A percentile compares a stretch with the other conserved stretches of the same genome.
These are phyloP conservation scores for Alcis repandata DNA, from an alignment of 2,888 invertebrate species.

Conservation along the genomic window DNA sequence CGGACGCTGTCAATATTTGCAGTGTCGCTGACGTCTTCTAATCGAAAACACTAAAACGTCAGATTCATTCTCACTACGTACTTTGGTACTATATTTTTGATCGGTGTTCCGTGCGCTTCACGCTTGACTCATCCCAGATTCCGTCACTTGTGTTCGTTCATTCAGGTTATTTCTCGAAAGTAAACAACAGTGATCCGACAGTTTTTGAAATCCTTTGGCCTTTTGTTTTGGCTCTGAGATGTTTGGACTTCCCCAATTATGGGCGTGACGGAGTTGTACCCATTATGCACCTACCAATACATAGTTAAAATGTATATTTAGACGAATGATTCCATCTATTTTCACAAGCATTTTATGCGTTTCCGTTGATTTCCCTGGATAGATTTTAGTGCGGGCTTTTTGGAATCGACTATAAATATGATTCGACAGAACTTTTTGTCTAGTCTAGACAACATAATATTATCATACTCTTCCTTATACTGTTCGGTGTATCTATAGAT, in stretches of 20 bases:
- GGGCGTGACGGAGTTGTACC: neutral
- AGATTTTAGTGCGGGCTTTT: too few species aligned
- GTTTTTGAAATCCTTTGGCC: slow-evolving; percentile 5
- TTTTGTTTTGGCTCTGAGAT: neutral
- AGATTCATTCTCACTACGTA: slow-evolving; percentile 4
- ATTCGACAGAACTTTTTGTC: too few species aligned
- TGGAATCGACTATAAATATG: too few species aligned
- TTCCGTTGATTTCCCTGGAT: too few species aligned
- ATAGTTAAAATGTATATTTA: too few species aligned
- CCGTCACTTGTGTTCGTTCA: slow-evolving; percentile 19
- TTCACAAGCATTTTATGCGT: too few species aligned
- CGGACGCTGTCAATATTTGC: slow-evolving; percentile 64
- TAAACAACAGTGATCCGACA: slow-evolving; percentile 7
- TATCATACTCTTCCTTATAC: too few species aligned
- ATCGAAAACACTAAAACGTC: slow-evolving; percentile 27
- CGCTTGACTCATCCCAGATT: slow-evolving; percentile 19
- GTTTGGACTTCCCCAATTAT: neutral
- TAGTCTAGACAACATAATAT: too few species aligned
- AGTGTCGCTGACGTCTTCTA: slow-evolving; percentile 62
- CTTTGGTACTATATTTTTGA: neutral
- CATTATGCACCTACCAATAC: neutral
- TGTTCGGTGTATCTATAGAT: too few species aligned
- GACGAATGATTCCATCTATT: too few species aligned
- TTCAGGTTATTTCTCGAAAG: slow-evolving; percentile 16
- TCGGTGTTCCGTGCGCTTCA: slow-evolving; percentile 25